phyloP scores from a whole-genome alignment of 1,140 invertebrate species.

The Aphidius gifuensis region DNA sequence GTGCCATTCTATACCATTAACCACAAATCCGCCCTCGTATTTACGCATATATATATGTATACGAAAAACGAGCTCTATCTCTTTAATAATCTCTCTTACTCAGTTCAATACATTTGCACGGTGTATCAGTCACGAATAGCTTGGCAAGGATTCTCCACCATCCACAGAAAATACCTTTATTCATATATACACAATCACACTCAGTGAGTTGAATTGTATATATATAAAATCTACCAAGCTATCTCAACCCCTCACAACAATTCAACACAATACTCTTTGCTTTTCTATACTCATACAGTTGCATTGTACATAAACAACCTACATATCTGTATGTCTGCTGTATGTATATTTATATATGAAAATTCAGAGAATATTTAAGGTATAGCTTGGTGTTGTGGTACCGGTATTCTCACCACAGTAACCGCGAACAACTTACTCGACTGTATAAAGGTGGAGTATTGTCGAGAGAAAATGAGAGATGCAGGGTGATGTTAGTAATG shows the following conservation, averaged over 20 bases:
- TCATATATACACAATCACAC: too few relatives aligned
- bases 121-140: slow-evolving; percentile 9
- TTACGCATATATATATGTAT: background rate
- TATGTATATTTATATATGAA: too few relatives aligned
- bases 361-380: slow-evolving; percentile 38
- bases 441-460: slow-evolving; percentile 15
- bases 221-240: too few relatives aligned
- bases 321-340: too few relatives aligned
- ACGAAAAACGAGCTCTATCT: background rate
- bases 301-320: too few relatives aligned
- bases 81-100: background rate
- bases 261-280: too few relatives aligned
- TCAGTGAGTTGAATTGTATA: too few relatives aligned
- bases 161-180: too few relatives aligned
- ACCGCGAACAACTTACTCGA: slow-evolving; percentile 49
- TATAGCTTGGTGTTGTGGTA: slow-evolving; percentile 28
- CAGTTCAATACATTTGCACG: slow-evolving; percentile 7
- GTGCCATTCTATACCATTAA: slow-evolving; percentile 1
- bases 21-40: slow-evolving; percentile 11
- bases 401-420: slow-evolving; percentile 36
- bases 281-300: too few relatives aligned
- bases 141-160: too few relatives aligned
- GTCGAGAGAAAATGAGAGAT: background rate
- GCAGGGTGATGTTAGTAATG: background rate
- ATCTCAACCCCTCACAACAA: too few relatives aligned